Conservation (phyloP, 2,113 vertebrate genomes). For the Ammodytes dubius region DNA sequence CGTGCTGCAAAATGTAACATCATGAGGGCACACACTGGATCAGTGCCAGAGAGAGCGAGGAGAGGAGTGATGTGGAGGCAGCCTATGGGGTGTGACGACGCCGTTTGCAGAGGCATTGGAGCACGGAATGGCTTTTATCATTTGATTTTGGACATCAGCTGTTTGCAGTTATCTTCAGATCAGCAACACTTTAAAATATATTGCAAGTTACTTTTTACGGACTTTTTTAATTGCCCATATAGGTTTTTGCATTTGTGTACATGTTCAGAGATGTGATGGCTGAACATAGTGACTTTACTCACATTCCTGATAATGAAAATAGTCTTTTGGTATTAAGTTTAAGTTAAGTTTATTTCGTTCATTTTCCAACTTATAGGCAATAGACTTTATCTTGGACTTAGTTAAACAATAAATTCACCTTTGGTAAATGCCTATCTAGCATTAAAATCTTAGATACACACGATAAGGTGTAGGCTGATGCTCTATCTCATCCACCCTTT, state of each 20-base stretch:
- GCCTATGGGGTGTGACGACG: slow-evolving; percentile 10
- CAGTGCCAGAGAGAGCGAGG: slow-evolving; percentile 44
- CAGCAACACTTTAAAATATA: not conserved
- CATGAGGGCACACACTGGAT: slow-evolving; percentile 76
- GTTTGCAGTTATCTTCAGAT: not conserved
- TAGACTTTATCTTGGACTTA: too few species aligned
- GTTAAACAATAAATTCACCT: too few species aligned
- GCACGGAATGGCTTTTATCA: not conserved
- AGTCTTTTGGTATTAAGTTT: too few species aligned
- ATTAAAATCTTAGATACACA: too few species aligned
- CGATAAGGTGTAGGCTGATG: too few species aligned
- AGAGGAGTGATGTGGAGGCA: slow-evolving; percentile 10
- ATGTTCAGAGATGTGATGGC: too few species aligned
- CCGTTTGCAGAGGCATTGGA: slow-evolving; percentile 24
- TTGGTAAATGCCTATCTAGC: too few species aligned
- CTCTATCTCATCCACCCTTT: too few species aligned
- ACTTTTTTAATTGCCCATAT: not conserved
- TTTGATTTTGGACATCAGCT: not conserved
- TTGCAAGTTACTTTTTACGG: not conserved
- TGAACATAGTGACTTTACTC: too few species aligned
- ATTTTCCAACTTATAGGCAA: too few species aligned
- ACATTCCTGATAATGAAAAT: too few species aligned
- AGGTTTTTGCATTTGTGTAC: not conserved
- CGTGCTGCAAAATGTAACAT: slow-evolving; percentile 53
- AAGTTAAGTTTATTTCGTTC: too few species aligned